A percentile compares a stretch with the other conserved stretches of the same genome.
Conservation (phyloP, 2,113 vertebrate genomes). For the Lampris megalopsis region DNA sequence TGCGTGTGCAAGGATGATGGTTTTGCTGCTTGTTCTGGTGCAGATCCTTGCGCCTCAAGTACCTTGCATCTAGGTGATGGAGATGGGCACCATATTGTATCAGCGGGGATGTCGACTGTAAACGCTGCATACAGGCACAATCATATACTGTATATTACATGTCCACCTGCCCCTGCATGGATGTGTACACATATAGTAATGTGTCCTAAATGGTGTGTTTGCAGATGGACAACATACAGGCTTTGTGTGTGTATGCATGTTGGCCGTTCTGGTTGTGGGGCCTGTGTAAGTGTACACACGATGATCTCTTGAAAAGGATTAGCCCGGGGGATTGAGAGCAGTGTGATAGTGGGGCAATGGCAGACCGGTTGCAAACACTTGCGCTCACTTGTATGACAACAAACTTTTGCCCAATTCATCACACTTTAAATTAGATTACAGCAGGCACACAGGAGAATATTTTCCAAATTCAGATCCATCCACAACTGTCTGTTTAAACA, state of each 20-base stretch:
- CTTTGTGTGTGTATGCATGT: slow-evolving; percentile 2
- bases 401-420: not conserved
- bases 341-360: slow-evolving; percentile 20
- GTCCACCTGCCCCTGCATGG: not conserved
- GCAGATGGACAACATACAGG: not conserved
- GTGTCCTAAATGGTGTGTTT: not conserved
- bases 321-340: slow-evolving; percentile 22
- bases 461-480: no score
- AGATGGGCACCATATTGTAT: not conserved
- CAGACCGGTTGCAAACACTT: slow-evolving; percentile 28
- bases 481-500: not conserved
- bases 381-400: slow-evolving; percentile 1
- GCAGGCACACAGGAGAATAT: not conserved
- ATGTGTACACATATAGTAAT: not conserved
- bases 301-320: slow-evolving; percentile 36
- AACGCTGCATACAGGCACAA: not conserved
- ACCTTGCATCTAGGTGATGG: not conserved
- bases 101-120: not conserved
- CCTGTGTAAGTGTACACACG: slow-evolving; percentile 1
- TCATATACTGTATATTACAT: not conserved
- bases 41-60: not conserved
- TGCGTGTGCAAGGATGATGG: not conserved
- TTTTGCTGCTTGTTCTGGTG: no score
- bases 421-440: not conserved
- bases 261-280: not conserved